Percentiles rank a stretch among this genome's conserved stretches.
Evolutionary conservation across 2,113 vertebrate genomes (phyloP).

Genomic region (Scalopus aquaticus): DNA sequence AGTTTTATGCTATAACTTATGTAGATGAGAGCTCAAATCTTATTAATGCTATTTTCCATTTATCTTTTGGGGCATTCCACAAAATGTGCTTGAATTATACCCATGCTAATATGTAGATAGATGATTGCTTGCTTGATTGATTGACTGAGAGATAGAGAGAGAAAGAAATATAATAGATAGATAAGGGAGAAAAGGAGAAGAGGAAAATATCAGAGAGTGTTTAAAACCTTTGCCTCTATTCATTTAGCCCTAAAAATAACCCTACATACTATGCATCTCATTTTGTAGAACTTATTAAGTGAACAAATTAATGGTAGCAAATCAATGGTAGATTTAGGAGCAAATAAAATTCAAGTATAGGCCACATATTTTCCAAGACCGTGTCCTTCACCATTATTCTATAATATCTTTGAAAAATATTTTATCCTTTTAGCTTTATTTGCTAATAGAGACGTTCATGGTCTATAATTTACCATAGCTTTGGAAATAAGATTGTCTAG

Average conservation of each 20-base stretch:
- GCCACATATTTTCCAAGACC: background rate
- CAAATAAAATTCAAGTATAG: background rate
- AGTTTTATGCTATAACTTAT: background rate
- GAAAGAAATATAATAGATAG: too few species aligned
- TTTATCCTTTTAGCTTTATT: background rate
- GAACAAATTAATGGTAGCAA: background rate
- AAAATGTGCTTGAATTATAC: background rate
- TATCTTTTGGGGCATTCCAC: background rate
- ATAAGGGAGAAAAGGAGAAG: too few species aligned
- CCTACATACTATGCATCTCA: background rate
- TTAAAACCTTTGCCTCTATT: background rate
- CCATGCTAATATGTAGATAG: background rate
- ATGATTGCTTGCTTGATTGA: too few species aligned
- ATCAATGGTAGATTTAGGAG: background rate
- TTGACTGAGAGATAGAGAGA: too few species aligned
- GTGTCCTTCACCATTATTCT: background rate
- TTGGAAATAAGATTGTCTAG: background rate
- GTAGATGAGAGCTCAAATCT: background rate
- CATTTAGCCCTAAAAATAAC: background rate
- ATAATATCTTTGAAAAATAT: background rate
- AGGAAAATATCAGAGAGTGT: background rate
- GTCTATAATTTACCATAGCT: background rate
- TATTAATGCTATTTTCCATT: background rate
- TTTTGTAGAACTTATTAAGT: background rate
- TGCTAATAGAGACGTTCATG: background rate